Evolutionary conservation across 1,140 invertebrate genomes (phyloP), one percentile per base, ranked within the genome.

Genomic region (Cyphomyrmex costatus): DNA sequence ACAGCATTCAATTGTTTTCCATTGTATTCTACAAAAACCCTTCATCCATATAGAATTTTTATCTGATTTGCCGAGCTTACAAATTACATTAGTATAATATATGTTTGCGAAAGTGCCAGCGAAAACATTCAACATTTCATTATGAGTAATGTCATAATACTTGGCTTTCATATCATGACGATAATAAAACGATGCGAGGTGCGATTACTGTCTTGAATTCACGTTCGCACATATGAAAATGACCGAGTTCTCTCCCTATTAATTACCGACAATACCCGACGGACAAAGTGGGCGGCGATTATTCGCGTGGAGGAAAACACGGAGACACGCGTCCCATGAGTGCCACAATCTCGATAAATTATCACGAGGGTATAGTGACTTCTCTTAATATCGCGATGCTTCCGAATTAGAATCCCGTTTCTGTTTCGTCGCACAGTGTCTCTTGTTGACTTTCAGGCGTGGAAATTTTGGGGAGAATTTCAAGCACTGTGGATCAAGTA

Each of bases 351-450:
- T 49, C 24, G 10, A 77, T 85, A 78, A 87, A 87, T 89, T 51
- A 87, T 14, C 70, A 33, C 30, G 61, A 51, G 21, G 36, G 14
- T 49, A 16, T 51, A 8, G 53, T 21, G 53, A 46, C 58, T 87
- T 56, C 42, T 33, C 10, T 2, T 60, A 24, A 80, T 49, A 30
- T 51, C 87, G 85, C 65, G 42, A 71, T 30, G 21, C 21, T 87
- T 86, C 73, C 82, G 82, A 88, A 88, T 89, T 89, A 89, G 88
- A 89, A 76, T 88, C 56, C 74, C 30, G 24, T 51, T 89, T 88
- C 85, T 68, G 68, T 12, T 10, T 24, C 27, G 66, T 51, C 16
- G 42, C 27, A 68, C 51, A 36, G 58, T 42, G 36, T 12, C 8
- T 10, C 36, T 3, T 42, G 36, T 42, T 8, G 36, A 10, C 2